Conservation (phyloP, 2,113 vertebrate genomes). For the Gnathonemus longibarbis region DNA sequence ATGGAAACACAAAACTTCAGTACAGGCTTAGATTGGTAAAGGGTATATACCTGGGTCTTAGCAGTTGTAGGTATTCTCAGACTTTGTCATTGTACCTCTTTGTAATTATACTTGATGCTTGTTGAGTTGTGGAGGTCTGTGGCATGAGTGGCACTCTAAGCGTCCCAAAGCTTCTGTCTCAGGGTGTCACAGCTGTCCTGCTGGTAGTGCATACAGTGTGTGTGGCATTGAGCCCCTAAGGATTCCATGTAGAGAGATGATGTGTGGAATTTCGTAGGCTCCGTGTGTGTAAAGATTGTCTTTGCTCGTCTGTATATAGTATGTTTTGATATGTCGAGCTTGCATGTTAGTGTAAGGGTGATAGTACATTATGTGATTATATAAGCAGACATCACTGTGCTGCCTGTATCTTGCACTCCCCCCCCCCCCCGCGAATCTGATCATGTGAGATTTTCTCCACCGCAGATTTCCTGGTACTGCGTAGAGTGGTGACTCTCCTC, state of each 20-base stretch:
- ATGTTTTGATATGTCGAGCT: neutral
- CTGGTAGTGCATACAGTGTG: neutral
- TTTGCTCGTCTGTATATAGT: neutral
- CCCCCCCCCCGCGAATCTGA: conserved; percentile 16
- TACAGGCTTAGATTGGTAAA: neutral
- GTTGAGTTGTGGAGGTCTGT: neutral
- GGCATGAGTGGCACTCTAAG: neutral
- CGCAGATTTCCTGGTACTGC: neutral
- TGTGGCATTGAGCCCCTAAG: neutral
- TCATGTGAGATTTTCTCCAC: neutral
- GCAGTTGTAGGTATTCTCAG: neutral
- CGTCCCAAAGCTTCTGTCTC: neutral
- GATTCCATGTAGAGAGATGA: neutral
- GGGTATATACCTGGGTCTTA: neutral
- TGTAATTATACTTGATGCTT: neutral
- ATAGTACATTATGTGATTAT: neutral
- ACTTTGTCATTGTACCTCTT: too few relatives aligned
- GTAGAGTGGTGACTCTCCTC: neutral
- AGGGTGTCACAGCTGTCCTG: neutral
- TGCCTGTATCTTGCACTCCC: neutral
- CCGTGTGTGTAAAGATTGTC: conserved; percentile 9
- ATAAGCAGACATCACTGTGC: neutral
- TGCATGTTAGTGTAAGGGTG: neutral
- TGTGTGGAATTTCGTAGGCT: conserved; percentile 10
- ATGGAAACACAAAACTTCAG: neutral